phyloP scores from a whole-genome alignment of 2,797 vertebrate genomes.

The Manis pentadactyla region DNA sequence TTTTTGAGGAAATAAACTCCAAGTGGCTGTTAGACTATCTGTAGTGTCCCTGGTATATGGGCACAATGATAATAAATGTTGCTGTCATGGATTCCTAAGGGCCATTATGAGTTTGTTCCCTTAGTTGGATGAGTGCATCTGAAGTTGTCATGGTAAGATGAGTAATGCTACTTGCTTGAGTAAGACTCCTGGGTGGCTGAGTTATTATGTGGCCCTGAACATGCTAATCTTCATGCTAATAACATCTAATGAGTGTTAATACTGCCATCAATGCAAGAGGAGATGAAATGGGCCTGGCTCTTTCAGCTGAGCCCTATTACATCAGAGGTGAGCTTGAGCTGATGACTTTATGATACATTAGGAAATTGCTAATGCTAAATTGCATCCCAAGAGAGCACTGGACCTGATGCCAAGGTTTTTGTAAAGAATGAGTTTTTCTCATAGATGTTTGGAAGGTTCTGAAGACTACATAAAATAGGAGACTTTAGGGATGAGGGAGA shows the following conservation, averaged over 20 bases:
- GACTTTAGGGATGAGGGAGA: slow-evolving; percentile 81
- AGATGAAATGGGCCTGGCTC: slow-evolving; percentile 16
- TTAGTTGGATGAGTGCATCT: background rate
- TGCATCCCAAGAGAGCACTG: slow-evolving; percentile 56
- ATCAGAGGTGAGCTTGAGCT: slow-evolving; percentile 59
- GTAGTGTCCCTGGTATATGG: background rate
- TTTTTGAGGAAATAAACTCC: background rate
- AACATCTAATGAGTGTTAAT: slow-evolving; percentile 54
- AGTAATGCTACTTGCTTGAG: background rate
- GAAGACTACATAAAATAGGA: slow-evolving; percentile 77
- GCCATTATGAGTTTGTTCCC: background rate
- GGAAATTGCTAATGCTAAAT: slow-evolving; percentile 75
- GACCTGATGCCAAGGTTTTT: slow-evolving; percentile 66
- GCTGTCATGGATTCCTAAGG: background rate
- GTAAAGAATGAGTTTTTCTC: slow-evolving; percentile 79
- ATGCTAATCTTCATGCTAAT: slow-evolving; percentile 35
- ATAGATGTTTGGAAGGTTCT: slow-evolving; percentile 76
- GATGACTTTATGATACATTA: slow-evolving; percentile 78
- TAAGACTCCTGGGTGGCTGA: slow-evolving; percentile 47
- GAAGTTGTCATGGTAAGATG: background rate
- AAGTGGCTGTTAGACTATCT: background rate
- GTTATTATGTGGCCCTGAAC: background rate
- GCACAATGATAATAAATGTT: background rate
- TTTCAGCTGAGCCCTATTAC: slow-evolving; percentile 63
- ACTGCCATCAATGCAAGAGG: background rate